Evolutionary conservation across 2,888 invertebrate genomes (phyloP), one percentile per base, ranked within the genome.

Genomic region (Sisyra terminalis): DNA sequence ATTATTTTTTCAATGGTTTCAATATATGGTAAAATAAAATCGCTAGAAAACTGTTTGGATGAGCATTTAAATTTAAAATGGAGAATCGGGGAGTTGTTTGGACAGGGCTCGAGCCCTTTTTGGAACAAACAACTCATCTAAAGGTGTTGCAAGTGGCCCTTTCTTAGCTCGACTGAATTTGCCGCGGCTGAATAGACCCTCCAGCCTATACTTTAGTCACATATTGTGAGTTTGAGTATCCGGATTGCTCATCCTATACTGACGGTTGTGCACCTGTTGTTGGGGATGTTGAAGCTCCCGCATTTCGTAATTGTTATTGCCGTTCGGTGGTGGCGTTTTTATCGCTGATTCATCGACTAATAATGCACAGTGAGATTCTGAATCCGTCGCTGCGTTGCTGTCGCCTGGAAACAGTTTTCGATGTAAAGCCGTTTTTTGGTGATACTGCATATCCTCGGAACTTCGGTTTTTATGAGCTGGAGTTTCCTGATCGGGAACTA

Each of bases 261-360:
- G 14, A 9, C 42, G 43, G 56, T 69, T 69, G 47, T 67, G 69
- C 37, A 68, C 67, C 69, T 46, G 58, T 52, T 39, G 59, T 50
- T 44, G 37, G 7, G 16, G 34, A 6, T 30, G 37, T 17, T 69
- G 76, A 54, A 82, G 70, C 61, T 84, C 83, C 40, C 79, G 71
- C 72, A 82, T 73, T 60, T 84, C 83, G 61, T 81, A 82, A 57
- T 80, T 82, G 61, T 81, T 82, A 63, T 81, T 81, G 41, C 79
- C 78, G 61, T 79, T 80, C 46, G 75, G 75, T 47, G 74, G 73
- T 29, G 61, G 59, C 43, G 56, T 58, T 32, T 49, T 53, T 43
- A 57, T 56, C 39, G 61, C 44, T 29, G 66, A 64, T 39, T 70
- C 66, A 46, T 64, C 64, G 39, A 65, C 56, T 39, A 69, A 64